Evolutionary conservation across 2,113 vertebrate genomes (phyloP).

Genomic region (Zosterops lateralis): DNA sequence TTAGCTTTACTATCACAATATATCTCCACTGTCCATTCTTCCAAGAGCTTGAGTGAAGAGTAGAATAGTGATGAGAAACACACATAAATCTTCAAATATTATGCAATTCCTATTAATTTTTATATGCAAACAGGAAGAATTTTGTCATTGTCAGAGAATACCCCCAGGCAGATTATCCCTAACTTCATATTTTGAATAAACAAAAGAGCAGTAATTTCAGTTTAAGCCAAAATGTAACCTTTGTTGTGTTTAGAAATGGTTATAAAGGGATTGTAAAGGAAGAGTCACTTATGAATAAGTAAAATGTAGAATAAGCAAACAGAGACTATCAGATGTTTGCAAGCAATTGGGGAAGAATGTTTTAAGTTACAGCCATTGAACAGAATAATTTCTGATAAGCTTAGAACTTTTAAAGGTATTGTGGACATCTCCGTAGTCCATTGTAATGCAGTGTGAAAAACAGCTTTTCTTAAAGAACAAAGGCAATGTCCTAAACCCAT

Average conservation of each 20-base stretch:
- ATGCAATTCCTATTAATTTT: background rate
- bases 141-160: background rate
- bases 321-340: background rate
- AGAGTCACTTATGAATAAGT: background rate
- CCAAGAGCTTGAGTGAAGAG: background rate
- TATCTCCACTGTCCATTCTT: background rate
- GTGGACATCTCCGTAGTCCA: background rate
- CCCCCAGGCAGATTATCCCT: background rate
- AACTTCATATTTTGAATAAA: background rate
- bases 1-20: background rate
- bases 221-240: background rate
- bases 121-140: background rate
- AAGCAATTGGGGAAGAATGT: background rate
- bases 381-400: background rate
- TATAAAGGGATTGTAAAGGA: background rate
- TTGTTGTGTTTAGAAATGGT: background rate
- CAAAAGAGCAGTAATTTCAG: background rate
- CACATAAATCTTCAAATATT: background rate
- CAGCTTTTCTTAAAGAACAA: background rate
- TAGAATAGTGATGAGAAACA: background rate
- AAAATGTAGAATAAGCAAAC: background rate
- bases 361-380: background rate
- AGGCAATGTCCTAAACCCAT: background rate
- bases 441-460: background rate
- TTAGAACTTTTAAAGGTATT: background rate